Evolutionary conservation across 2,888 invertebrate genomes (phyloP).

Genomic region (Hydrotaea cyrtoneurina): DNA sequence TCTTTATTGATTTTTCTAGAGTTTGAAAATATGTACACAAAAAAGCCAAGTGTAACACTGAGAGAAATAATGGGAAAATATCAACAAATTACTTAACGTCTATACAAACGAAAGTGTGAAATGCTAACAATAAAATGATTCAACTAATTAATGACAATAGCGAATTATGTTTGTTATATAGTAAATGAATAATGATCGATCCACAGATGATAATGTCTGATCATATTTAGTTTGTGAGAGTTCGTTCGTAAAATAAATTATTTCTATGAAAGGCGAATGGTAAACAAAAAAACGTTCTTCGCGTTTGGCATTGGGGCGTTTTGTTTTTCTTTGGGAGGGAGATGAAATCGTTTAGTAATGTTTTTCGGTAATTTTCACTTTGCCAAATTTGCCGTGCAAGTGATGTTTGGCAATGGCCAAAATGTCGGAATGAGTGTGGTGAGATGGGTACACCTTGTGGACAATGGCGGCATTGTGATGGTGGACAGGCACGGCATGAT

Average conservation of each 20-base stretch:
- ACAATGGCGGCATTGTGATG: constrained; percentile 72
- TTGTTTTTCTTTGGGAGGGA: constrained; percentile 62
- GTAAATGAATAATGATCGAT: constrained; percentile 30
- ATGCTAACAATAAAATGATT: constrained; percentile 31
- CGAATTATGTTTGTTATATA: constrained; percentile 31
- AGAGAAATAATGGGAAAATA: constrained; percentile 33
- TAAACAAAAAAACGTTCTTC: not conserved
- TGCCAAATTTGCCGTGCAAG: constrained; percentile 78
- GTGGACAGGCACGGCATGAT: constrained; percentile 69
- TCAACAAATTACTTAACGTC: constrained; percentile 37
- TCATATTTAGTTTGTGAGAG: constrained; percentile 48
- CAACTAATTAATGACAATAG: constrained; percentile 46
- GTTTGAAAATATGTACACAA: constrained; percentile 5
- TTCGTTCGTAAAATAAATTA: constrained; percentile 74
- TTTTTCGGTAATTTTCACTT: constrained; percentile 78
- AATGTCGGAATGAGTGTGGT: constrained; percentile 74
- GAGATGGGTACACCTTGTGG: constrained; percentile 73
- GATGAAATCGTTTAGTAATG: constrained; percentile 78
- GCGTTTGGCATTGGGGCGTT: constrained; percentile 9
- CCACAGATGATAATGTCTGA: constrained; percentile 40
- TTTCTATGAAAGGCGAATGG: constrained; percentile 67
- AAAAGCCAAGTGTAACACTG: constrained; percentile 27
- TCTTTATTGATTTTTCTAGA: not conserved
- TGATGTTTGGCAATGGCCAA: constrained; percentile 77
- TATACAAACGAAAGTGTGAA: constrained; percentile 27